Evolutionary conservation across 1,140 invertebrate species (phyloP), one percentile per base, ranked within the genome.

Genomic region (Eulimnadia texana): DNA sequence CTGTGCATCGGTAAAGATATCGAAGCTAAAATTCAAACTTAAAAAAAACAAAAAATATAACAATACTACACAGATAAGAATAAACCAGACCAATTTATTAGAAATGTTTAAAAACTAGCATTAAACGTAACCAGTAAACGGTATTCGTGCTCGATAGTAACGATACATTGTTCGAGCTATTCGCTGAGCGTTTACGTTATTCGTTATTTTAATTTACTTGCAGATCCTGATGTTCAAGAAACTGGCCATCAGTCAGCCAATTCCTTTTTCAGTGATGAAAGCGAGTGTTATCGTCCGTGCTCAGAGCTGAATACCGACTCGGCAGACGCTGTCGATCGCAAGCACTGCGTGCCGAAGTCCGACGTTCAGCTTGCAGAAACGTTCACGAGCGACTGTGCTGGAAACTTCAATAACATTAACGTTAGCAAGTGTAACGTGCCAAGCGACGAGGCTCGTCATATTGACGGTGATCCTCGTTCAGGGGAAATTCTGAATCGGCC

Each of bases 1-100:
- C 79, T 89, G 73, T 90, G 88, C 77, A 82, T 85, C 78, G 88
- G 87, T 88, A 76, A 75, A 20, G 9, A 11, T 11, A 11, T 11
- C 42, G 11, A 47, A n/a, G n/a, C n/a, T 47, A 47, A 11, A 47
- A 47, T n/a, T 11, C n/a, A 47, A 11, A 11, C n/a, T 47, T 47
- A 47, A 47, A 11, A 11, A 11, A n/a, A 47, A 47, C n/a, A 11
- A 11, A 11, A 47, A 11, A 47, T 47, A 11, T 11, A 11, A n/a
- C n/a, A 47, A 47, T 47, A 11, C 42, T 11, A 47, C n/a, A 11
- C 42, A 47, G n/a, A n/a, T n/a, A n/a, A n/a, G n/a, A n/a, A n/a
- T n/a, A n/a, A n/a, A n/a, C n/a, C n/a, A n/a, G n/a, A n/a, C n/a
- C n/a, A n/a, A n/a, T n/a, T n/a, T n/a, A n/a, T n/a, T n/a, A n/a